Evolutionary conservation across 2,888 invertebrate genomes (phyloP), one percentile per base, ranked within the genome.

Genomic region (Neelides folsomi): DNA sequence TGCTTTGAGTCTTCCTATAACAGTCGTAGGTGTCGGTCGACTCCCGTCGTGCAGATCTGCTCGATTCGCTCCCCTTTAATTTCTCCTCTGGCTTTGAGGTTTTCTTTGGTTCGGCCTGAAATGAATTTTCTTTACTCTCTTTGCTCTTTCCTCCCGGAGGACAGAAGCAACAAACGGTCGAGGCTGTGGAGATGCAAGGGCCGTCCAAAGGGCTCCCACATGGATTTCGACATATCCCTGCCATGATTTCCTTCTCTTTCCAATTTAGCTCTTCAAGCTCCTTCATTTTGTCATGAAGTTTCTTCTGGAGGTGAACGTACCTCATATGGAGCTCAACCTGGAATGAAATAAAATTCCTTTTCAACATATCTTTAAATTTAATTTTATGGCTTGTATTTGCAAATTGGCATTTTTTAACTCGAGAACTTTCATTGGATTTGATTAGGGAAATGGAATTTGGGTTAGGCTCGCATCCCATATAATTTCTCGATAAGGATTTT

Each of bases 321-420:
- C 92, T 81, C 77, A 92, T 86, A 69, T 94, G 90, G 1, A 95
- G 77, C 67, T 92, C 89, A 38, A 93, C 81, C 80, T 80, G 61
- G 35, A 66, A 63, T 55, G 54, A 56, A 53, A 55, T 44, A 37
- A 27, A 27, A 27, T 27, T 27, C 27, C 27, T 27, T 27, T 27
- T 27, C 27, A 27, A 27, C 27, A 27, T 27, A 7, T 7, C 27
- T 27, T 27, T 7, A 27, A 27, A 27, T 27, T 27, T 27, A 27
- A 27, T 27, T 27, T 27, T 27, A 27, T 27, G 7, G 27, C 27
- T 27, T 27, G 27, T 27, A 27, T 27, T 27, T 27, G 27, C 27
- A 27, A 27, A 27, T 27, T 27, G 27, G 27, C 27, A 27, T 27
- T 27, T 27, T 27, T 27, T 27, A 27, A 27, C 27, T 27, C 27